Evolutionary conservation across 2,888 invertebrate genomes (phyloP).

Genomic region (Catotricha subobsoleta): DNA sequence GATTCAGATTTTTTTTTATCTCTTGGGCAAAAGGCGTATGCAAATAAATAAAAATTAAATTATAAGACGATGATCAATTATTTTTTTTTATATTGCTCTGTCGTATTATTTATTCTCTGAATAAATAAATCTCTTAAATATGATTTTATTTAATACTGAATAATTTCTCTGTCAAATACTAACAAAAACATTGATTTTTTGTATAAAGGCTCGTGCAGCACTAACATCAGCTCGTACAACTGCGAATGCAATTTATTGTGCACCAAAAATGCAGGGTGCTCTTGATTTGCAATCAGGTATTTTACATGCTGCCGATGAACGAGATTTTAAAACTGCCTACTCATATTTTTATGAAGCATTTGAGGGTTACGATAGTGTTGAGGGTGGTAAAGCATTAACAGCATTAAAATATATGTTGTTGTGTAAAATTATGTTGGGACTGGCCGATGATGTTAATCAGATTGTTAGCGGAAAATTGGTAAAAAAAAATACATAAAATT

Average conservation of each 20-base stretch:
- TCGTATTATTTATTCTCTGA: too few relatives aligned
- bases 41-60: too few relatives aligned
- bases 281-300: conserved; percentile 96
- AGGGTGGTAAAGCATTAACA: conserved; percentile 75
- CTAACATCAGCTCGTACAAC: conserved; percentile 97
- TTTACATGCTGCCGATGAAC: conserved; percentile 97
- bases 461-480: conserved; percentile 86
- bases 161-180: too few relatives aligned
- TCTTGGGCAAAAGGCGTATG: too few relatives aligned
- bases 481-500: conserved; percentile 12
- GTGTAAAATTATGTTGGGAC: conserved; percentile 96
- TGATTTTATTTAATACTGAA: too few relatives aligned
- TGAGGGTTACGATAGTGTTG: conserved; percentile 94
- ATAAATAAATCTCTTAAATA: too few relatives aligned
- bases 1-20: too few relatives aligned
- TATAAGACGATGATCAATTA: too few relatives aligned
- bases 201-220: conserved; percentile 61
- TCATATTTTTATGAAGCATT: conserved; percentile 99
- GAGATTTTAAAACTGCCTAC: conserved; percentile 98
- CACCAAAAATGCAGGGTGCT: conserved; percentile 95
- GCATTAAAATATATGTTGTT: conserved; percentile 99
- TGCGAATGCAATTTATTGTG: conserved; percentile 98
- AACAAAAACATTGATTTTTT: too few relatives aligned
- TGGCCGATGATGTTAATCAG: conserved; percentile 87
- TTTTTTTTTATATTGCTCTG: too few relatives aligned